Evolutionary conservation across 2,888 invertebrate genomes (phyloP).

Genomic region (Drosophila melanocephala): DNA sequence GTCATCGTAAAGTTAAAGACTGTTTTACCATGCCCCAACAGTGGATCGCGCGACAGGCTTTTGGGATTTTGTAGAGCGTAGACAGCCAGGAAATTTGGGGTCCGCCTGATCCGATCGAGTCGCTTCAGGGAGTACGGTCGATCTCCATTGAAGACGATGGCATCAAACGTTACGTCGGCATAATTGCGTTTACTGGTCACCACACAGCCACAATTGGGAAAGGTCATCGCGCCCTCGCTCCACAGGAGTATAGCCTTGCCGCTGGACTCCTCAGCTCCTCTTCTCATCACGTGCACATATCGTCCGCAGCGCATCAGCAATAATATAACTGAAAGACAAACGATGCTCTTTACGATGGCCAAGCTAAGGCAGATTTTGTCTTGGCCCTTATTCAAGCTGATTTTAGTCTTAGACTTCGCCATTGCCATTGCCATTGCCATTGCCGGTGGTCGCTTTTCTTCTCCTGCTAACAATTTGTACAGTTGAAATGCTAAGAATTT

Average conservation of each 20-base stretch:
- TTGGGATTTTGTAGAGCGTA: slow-evolving; percentile 18
- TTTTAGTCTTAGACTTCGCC: neutral
- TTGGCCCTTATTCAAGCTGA: neutral
- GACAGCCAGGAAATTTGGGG: slow-evolving; percentile 12
- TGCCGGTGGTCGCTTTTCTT: neutral
- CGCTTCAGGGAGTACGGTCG: neutral
- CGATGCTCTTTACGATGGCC: slow-evolving; percentile 7
- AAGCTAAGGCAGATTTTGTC: neutral
- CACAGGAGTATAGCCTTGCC: slow-evolving; percentile 12
- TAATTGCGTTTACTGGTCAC: slow-evolving; percentile 16
- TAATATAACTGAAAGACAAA: slow-evolving; percentile 4
- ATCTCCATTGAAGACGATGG: slow-evolving; percentile 24
- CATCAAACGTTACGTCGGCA: neutral
- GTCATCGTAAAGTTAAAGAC: slow-evolving; percentile 61
- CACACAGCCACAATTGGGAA: slow-evolving; percentile 17
- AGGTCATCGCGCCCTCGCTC: neutral
- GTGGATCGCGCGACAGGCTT: neutral
- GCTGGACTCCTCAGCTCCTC: neutral
- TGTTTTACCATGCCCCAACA: neutral
- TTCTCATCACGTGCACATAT: rapidly evolving
- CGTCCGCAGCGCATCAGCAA: neutral
- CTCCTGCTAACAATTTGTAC: slow-evolving; percentile 18
- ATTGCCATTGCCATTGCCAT: neutral
- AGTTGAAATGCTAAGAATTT: slow-evolving; percentile 15
- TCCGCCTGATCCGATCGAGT: neutral